Base-by-base conservation (phyloP, 1,140 invertebrate genomes). In the Tetraneura akinire region DNA sequence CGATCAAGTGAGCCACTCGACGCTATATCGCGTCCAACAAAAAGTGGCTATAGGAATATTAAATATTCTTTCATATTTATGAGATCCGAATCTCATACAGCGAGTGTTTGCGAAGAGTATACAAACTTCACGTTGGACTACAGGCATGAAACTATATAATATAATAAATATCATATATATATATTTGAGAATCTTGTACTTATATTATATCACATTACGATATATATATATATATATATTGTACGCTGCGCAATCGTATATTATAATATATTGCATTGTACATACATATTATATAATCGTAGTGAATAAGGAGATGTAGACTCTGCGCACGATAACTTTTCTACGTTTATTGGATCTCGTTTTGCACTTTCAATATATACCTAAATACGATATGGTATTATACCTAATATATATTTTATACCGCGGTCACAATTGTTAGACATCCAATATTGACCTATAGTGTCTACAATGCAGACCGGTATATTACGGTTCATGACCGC, bases 331-430 rank as follows among this genome's bases (percentile, higher is more conserved):
- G 45, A 70, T 49, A 49, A 70, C 66, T 70, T 70, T 70, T 49
- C 21, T 47, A 49, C 66, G 18, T 76, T 76, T 76, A 76, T 76
- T 76, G 55, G 73, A 76, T 76, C 73, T 45, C 73, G n/a, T 74
- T 55, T 74, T 16, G 16, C 71, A 21, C 32, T 45, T 37, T 55
- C 3, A 23, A 45, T 37, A 37, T 37, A 37, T 23, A 23, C n/a
- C n/a, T n/a, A n/a, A n/a, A n/a, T n/a, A n/a, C n/a, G n/a, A n/a
- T n/a, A n/a, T n/a, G n/a, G n/a, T n/a, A n/a, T n/a, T n/a, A n/a
- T n/a, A n/a, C n/a, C n/a, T n/a, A n/a, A n/a, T n/a, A n/a, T n/a
- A n/a, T n/a, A n/a, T n/a, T n/a, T n/a, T n/a, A n/a, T n/a, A n/a
- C n/a, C n/a, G n/a, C 32, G 73, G 29, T 45, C 32, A 23, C 16